A percentile compares a stretch with the other conserved stretches of the same genome.
Conservation (phyloP, 2,797 vertebrate genomes). For the Eulemur coronatus region DNA sequence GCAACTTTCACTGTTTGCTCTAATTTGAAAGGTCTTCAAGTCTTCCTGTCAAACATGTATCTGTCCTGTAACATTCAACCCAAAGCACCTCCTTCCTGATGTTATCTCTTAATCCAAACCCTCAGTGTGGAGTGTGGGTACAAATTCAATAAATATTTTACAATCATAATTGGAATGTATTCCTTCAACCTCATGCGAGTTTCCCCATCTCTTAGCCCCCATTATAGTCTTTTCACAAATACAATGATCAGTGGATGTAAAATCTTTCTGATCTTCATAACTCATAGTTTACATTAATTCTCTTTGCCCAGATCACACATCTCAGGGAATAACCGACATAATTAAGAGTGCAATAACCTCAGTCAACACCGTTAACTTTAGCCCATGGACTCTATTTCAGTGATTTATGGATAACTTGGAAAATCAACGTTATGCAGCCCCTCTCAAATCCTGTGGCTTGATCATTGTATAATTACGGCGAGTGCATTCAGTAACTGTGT, state of each 20-base stretch:
- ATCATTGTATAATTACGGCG: neutral
- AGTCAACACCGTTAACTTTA: neutral
- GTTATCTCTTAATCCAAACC: neutral
- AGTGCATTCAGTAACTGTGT: neutral
- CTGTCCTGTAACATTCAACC: neutral
- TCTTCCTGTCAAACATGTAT: neutral
- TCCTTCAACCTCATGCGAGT: neutral
- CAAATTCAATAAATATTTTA: neutral
- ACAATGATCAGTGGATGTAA: neutral
- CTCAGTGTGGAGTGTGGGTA: neutral
- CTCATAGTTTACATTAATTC: constrained; percentile 21
- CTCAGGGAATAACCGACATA: neutral
- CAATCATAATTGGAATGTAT: neutral
- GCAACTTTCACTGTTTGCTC: neutral
- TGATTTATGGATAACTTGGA: constrained; percentile 39
- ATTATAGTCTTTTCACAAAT: neutral
- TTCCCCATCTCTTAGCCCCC: neutral
- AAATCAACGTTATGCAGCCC: neutral
- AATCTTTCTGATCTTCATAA: neutral
- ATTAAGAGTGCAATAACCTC: constrained; percentile 27
- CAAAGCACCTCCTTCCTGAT: neutral
- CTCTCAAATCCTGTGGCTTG: neutral
- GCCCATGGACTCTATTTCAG: neutral
- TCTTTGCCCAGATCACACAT: neutral
- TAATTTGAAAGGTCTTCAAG: neutral